Evolutionary conservation across 2,888 invertebrate species (phyloP).

Genomic region (Ophion ventricosus): DNA sequence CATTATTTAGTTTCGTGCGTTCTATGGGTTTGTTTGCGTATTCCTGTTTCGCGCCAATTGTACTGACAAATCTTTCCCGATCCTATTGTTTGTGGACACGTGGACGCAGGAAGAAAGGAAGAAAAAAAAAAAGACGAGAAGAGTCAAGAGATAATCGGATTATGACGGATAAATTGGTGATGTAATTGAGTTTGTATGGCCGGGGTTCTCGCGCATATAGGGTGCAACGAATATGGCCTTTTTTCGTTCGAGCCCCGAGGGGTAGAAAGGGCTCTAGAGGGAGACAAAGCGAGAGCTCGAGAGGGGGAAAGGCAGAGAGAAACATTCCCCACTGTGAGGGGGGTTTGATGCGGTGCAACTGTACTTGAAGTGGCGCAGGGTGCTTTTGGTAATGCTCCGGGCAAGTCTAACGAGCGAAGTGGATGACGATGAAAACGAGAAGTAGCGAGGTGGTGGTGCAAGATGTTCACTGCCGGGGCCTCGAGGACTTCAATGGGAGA

Average conservation of each 20-base stretch:
- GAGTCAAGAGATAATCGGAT: constrained; percentile 52
- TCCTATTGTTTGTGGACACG: not conserved
- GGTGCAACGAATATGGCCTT: constrained; percentile 14
- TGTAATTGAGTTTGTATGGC: constrained; percentile 26
- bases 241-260: constrained; percentile 45
- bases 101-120: not conserved
- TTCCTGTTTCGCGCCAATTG: too few relatives aligned
- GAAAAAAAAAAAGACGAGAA: not conserved
- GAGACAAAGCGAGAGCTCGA: constrained; percentile 9
- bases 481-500: constrained; percentile 57
- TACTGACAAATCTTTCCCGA: not conserved
- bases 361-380: constrained; percentile 32
- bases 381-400: constrained; percentile 48
- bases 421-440: constrained; percentile 43
- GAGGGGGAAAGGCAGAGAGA: constrained; percentile 9
- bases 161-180: constrained; percentile 42
- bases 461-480: constrained; percentile 20
- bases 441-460: constrained; percentile 29
- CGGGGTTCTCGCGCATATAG: not conserved
- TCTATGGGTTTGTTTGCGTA: too few relatives aligned
- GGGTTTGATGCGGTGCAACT: constrained; percentile 19
- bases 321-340: constrained; percentile 29
- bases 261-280: constrained; percentile 35
- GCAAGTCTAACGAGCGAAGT: constrained; percentile 31
- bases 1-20: too few relatives aligned